phyloP scores from a whole-genome alignment of 2,797 vertebrate species.

The Sylvilagus floridanus region DNA sequence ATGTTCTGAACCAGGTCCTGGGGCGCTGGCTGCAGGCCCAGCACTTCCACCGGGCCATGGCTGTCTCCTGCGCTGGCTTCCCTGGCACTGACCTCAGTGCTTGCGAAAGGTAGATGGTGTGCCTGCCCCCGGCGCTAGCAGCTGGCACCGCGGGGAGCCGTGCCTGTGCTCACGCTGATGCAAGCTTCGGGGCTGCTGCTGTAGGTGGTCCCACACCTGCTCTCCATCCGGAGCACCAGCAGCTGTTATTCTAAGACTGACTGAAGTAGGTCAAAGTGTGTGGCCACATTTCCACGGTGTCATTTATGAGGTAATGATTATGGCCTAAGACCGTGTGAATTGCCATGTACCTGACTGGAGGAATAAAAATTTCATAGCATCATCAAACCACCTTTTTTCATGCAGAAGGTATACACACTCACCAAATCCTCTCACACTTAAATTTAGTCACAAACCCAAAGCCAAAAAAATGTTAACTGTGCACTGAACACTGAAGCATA shows the following conservation, averaged over 20 bases:
- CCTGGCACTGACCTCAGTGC: constrained; percentile 83
- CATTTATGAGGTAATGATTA: constrained; percentile 81
- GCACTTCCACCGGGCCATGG: neutral
- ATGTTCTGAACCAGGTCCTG: constrained; percentile 70
- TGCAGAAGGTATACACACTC: constrained; percentile 60
- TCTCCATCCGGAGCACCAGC: constrained; percentile 82
- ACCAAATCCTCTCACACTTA: constrained; percentile 53
- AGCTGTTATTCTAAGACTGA: constrained; percentile 84
- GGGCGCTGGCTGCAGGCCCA: constrained; percentile 62
- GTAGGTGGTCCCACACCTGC: constrained; percentile 90
- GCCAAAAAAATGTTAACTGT: neutral
- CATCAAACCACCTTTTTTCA: constrained; percentile 47
- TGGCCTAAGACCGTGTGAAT: constrained; percentile 77
- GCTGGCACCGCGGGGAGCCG: constrained; percentile 78
- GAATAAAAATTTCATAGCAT: constrained; percentile 82
- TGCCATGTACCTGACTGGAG: constrained; percentile 79
- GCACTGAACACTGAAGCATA: constrained; percentile 39
- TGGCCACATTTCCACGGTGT: constrained; percentile 83
- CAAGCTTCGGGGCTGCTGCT: constrained; percentile 81
- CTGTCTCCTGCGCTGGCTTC: constrained; percentile 78
- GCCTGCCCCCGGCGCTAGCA: too few species aligned
- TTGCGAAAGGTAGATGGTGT: constrained; percentile 53
- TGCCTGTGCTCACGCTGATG: constrained; percentile 76
- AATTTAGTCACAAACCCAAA: constrained; percentile 52
- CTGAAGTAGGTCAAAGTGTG: constrained; percentile 80